These are phyloP conservation scores for Drosophila quasianomalipes DNA, from an alignment of 2,888 invertebrate species.

Conservation along the genomic window DNA sequence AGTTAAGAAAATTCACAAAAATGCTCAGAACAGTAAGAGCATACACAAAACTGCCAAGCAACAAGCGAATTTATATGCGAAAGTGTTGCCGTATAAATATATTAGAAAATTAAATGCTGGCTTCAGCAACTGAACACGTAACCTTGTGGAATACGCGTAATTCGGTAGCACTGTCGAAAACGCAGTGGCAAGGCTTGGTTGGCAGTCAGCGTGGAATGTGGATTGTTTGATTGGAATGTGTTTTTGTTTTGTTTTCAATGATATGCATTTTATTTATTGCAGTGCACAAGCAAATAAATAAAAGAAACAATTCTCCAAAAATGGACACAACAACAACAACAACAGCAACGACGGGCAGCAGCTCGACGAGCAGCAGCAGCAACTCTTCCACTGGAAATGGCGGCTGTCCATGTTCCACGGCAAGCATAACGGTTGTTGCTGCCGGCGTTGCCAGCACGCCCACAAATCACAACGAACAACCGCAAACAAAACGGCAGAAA, in stretches of 20 bases:
- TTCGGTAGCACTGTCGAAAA: slow-evolving; percentile 79
- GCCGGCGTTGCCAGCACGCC: slow-evolving; percentile 22
- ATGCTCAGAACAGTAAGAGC: slow-evolving; percentile 23
- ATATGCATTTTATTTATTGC: slow-evolving; percentile 39
- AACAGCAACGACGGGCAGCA: slow-evolving; percentile 19
- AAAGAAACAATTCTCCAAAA: slow-evolving; percentile 35
- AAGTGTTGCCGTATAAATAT: not conserved
- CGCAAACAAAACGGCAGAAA: slow-evolving; percentile 93
- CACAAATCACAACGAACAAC: slow-evolving; percentile 88
- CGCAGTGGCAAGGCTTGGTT: slow-evolving; percentile 44
- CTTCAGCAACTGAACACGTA: slow-evolving; percentile 79
- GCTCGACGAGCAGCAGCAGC: slow-evolving; percentile 26
- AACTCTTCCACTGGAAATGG: slow-evolving; percentile 23
- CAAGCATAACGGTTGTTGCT: slow-evolving; percentile 7
- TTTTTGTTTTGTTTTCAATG: slow-evolving; percentile 7
- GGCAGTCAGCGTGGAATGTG: slow-evolving; percentile 4
- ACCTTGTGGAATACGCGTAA: slow-evolving; percentile 85
- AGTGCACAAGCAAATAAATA: slow-evolving; percentile 27
- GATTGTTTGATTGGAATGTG: slow-evolving; percentile 14
- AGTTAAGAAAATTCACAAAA: slow-evolving; percentile 42
- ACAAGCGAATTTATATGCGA: not conserved
- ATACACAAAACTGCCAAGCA: slow-evolving; percentile 12
- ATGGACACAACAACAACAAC: slow-evolving; percentile 62
- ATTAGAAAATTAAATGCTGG: slow-evolving; percentile 22
- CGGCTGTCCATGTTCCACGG: slow-evolving; percentile 48